A percentile compares a stretch with the other conserved stretches of the same genome.
These are phyloP conservation scores for Coranthus polyacanthus DNA, from an alignment of 2,797 vertebrate genomes.

Conservation along the genomic window DNA sequence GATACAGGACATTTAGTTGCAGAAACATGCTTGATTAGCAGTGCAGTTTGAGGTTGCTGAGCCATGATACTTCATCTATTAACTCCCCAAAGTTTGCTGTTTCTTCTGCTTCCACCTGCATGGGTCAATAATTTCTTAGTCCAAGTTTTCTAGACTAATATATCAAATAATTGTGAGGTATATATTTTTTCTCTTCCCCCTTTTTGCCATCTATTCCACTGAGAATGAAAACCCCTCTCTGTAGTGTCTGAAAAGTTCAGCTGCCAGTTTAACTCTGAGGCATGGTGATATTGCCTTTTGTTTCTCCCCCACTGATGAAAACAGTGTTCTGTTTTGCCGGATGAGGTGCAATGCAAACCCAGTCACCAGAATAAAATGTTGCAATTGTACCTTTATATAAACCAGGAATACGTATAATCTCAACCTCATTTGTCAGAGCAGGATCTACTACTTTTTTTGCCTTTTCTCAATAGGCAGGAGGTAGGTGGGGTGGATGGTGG, in stretches of 20 bases:
- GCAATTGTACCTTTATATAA: no score
- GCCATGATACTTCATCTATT: not conserved
- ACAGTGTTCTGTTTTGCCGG: no score
- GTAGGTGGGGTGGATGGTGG: no score
- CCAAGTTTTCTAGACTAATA: not conserved
- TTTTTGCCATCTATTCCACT: no score
- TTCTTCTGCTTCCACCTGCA: conserved; percentile 12
- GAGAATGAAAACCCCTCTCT: conserved; percentile 14
- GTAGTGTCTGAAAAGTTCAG: conserved; percentile 31
- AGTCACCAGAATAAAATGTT: no score
- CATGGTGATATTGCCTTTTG: not conserved
- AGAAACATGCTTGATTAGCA: conserved; percentile 31
- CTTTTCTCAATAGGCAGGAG: no score
- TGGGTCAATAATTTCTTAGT: conserved; percentile 2
- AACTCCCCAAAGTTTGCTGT: conserved; percentile 13
- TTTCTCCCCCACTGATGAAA: conserved; percentile 7
- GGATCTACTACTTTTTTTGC: no score
- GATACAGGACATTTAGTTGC: conserved; percentile 12
- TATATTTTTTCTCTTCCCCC: not conserved
- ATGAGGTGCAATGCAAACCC: no score
- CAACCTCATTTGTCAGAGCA: no score
- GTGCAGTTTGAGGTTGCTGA: conserved; percentile 19
- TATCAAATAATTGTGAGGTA: not conserved
- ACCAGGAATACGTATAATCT: no score
- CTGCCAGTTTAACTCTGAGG: conserved; percentile 42